These are phyloP conservation scores for Tyto alba DNA, from an alignment of 2,113 vertebrate genomes.

Conservation along the genomic window DNA sequence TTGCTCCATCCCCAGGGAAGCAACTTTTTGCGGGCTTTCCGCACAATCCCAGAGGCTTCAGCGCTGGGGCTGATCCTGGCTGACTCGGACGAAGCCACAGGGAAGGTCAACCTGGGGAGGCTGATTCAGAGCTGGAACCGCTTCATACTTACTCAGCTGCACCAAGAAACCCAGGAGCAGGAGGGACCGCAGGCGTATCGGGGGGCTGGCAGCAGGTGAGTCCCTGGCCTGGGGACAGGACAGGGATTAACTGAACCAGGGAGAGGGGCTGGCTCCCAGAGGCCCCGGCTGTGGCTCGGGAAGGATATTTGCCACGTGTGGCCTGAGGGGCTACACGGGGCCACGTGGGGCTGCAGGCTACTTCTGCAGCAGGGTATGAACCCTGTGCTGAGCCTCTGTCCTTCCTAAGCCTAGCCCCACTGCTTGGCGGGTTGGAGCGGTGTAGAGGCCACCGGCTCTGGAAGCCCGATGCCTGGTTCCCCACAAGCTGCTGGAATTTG, in stretches of 20 bases:
- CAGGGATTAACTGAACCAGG: not conserved
- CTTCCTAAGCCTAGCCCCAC: no score
- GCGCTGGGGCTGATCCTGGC: constrained; percentile 94
- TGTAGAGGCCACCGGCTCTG: no score
- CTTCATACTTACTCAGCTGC: constrained; percentile 96
- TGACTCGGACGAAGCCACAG: constrained; percentile 94
- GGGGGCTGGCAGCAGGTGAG: constrained; percentile 85
- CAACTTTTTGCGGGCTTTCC: constrained; percentile 95
- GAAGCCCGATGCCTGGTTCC: accelerated
- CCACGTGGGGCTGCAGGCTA: accelerated
- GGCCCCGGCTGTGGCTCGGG: accelerated
- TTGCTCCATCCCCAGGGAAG: constrained; percentile 79
- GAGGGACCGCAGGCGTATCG: constrained; percentile 95
- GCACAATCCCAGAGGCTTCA: constrained; percentile 95
- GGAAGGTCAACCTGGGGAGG: constrained; percentile 88
- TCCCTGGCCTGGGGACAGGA: not conserved
- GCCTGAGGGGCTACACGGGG: not conserved
- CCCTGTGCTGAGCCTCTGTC: not conserved
- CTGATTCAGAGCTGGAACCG: constrained; percentile 98
- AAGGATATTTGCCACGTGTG: accelerated
- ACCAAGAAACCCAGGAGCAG: constrained; percentile 97
- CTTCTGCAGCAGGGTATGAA: accelerated
- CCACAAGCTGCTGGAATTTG: not conserved
- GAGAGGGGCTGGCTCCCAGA: not conserved
- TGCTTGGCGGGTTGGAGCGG: not conserved